A percentile compares a stretch with the other conserved stretches of the same genome.
Evolutionary conservation across 64 coral and sea anemone genomes (phyloP).

Genomic region (Stichodactyla mertensii): DNA sequence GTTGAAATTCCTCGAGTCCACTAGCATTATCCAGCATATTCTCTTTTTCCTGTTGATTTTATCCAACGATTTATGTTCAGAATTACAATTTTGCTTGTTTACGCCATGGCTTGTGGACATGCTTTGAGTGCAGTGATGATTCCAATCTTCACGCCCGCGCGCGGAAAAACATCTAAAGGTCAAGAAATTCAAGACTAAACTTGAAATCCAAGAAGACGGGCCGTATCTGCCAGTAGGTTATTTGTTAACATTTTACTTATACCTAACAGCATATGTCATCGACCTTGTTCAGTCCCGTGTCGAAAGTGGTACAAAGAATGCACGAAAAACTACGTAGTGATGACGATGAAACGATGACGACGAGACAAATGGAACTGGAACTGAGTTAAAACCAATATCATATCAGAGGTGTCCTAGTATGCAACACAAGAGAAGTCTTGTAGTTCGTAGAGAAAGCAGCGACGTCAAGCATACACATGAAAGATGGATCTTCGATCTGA

Average conservation of each 20-base stretch:
- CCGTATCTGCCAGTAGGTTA: neutral
- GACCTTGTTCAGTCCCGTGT: neutral
- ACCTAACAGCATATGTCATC: conserved; percentile 4
- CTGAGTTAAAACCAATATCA: neutral
- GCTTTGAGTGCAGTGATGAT: neutral
- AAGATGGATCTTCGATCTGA: neutral
- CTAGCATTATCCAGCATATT: neutral
- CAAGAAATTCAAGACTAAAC: neutral
- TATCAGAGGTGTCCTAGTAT: too few relatives aligned
- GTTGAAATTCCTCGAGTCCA: neutral
- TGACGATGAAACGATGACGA: neutral
- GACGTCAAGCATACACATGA: neutral
- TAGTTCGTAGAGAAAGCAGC: neutral
- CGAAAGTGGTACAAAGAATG: neutral
- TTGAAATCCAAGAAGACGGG: neutral
- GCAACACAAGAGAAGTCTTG: neutral
- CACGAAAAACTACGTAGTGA: neutral
- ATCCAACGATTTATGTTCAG: neutral
- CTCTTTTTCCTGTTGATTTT: neutral
- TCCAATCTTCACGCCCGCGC: neutral
- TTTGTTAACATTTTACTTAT: neutral
- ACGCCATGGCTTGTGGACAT: neutral
- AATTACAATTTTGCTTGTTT: neutral
- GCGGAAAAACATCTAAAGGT: neutral
- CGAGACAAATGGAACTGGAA: neutral